A percentile compares a stretch with the other conserved stretches of the same genome.
phyloP scores from a whole-genome alignment of 1,140 invertebrate genomes.

The Papilio dardanus region DNA sequence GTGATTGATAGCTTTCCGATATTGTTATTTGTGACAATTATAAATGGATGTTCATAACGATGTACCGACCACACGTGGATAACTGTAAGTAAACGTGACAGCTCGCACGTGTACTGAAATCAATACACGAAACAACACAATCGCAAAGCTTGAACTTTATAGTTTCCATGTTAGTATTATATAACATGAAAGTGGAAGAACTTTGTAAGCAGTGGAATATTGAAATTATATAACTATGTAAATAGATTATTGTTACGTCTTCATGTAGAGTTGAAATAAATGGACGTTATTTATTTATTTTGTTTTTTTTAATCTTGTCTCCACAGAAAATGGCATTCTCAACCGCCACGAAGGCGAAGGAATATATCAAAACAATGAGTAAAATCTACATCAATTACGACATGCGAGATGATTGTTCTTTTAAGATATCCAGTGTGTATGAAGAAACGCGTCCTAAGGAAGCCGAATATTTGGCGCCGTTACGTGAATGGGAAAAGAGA shows the following conservation, averaged over 20 bases:
- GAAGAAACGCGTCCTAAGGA: conserved; percentile 55
- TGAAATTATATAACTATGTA: too few species aligned
- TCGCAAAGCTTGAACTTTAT: background rate
- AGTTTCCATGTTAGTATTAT: background rate
- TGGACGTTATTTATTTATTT: too few species aligned
- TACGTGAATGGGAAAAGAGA: conserved; percentile 63
- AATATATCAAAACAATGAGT: background rate
- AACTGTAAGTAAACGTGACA: background rate
- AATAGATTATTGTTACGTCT: too few species aligned
- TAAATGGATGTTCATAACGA: background rate
- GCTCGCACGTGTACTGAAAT: background rate
- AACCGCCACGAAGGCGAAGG: conserved; percentile 43
- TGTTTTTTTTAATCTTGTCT: background rate
- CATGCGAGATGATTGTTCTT: background rate
- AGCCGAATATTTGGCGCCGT: conserved; percentile 49
- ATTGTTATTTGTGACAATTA: background rate
- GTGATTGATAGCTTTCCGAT: background rate
- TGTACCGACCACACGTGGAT: background rate
- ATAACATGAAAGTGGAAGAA: background rate
- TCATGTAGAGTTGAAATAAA: too few species aligned
- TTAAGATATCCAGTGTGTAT: conserved; percentile 40
- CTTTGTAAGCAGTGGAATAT: too few species aligned
- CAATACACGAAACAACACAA: background rate
- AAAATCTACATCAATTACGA: conserved; percentile 33
- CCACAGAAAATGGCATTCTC: conserved; percentile 27